These are phyloP conservation scores for Hydrophis major DNA, from an alignment of 2,797 vertebrate genomes.

Conservation along the genomic window DNA sequence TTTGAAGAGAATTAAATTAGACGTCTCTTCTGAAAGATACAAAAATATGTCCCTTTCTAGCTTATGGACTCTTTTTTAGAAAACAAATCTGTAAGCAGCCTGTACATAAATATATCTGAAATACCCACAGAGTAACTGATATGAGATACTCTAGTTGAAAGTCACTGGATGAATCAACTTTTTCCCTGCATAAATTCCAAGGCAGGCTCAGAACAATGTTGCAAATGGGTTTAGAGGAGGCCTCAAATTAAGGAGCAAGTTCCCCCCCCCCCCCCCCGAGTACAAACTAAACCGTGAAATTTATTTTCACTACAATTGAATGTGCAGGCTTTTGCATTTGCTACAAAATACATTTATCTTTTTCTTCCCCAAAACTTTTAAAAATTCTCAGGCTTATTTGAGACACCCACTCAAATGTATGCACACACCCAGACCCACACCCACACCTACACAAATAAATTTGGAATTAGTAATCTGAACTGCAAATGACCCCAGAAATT, in stretches of 20 bases:
- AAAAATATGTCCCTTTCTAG: neutral
- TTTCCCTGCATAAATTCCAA: neutral
- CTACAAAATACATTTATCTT: neutral
- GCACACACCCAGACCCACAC: neutral
- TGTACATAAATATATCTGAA: neutral
- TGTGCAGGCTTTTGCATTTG: neutral
- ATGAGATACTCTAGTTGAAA: neutral
- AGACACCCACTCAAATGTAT: neutral
- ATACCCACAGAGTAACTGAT: slow-evolving; percentile 7
- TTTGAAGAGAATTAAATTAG: neutral
- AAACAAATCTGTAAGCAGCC: neutral
- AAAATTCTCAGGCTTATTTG: neutral
- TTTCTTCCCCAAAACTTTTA: neutral
- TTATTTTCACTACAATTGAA: neutral
- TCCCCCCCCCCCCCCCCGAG: too few species aligned
- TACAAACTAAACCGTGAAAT: neutral
- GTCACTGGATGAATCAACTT: neutral
- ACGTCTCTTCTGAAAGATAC: neutral
- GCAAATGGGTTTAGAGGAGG: neutral
- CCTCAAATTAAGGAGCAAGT: neutral
- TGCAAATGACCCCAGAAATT: neutral
- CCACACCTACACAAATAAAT: neutral
- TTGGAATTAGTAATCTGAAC: neutral
- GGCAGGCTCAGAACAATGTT: neutral
- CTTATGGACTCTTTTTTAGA: neutral